phyloP scores from a whole-genome alignment of 1,140 invertebrate species.

The Tetragnatha versicolor region DNA sequence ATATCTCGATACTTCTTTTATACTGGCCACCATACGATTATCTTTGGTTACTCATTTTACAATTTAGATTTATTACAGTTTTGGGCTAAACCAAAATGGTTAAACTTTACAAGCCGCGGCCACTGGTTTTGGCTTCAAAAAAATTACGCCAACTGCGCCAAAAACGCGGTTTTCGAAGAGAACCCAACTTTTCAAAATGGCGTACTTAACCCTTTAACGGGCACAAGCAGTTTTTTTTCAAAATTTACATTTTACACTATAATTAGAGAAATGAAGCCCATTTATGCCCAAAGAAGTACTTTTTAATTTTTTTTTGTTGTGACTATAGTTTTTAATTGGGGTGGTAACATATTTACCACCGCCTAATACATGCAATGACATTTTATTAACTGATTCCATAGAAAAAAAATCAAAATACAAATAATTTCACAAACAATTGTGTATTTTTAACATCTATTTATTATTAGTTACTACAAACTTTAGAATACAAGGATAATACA shows the following conservation, averaged over 20 bases:
- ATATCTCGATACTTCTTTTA: too few relatives aligned
- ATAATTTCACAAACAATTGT: slow-evolving; percentile 8
- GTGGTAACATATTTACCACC: slow-evolving; percentile 17
- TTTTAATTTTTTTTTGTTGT: slow-evolving; percentile 18
- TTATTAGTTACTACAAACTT: slow-evolving; percentile 11
- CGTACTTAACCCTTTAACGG: slow-evolving; percentile 2
- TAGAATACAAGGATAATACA: background rate
- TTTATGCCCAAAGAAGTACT: slow-evolving; percentile 17
- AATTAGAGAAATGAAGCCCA: slow-evolving; percentile 22
- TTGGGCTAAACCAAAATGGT: too few relatives aligned
- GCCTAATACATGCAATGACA: background rate
- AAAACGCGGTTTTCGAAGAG: too few relatives aligned
- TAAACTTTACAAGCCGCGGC: too few relatives aligned
- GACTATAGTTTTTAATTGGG: background rate
- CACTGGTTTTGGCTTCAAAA: too few relatives aligned
- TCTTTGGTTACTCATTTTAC: too few relatives aligned
- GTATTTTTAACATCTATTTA: background rate
- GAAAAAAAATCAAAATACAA: slow-evolving; percentile 26
- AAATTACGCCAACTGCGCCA: too few relatives aligned
- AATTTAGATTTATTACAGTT: too few relatives aligned
- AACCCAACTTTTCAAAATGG: too few relatives aligned
- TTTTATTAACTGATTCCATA: slow-evolving; percentile 14
- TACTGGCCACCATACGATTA: too few relatives aligned
- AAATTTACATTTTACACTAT: slow-evolving; percentile 22
- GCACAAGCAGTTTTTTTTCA: slow-evolving; percentile 12